Conservation (phyloP, 2,888 invertebrate species). For the Herminia tarsipennalis region DNA sequence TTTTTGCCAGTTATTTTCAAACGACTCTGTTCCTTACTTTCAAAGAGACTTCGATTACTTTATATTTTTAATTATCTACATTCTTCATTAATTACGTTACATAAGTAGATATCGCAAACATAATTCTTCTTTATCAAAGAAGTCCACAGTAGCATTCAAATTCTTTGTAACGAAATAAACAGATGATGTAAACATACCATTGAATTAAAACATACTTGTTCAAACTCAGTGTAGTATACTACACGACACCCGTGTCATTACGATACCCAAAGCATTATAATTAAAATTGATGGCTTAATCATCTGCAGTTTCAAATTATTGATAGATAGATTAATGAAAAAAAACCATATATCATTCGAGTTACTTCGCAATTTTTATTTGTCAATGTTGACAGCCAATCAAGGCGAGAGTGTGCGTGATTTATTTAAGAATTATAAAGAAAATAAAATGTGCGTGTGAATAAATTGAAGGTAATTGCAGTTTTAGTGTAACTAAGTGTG, state of each 20-base stretch:
- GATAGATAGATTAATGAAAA: slow-evolving; percentile 60
- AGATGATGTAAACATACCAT: too few species aligned
- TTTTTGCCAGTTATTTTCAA: too few species aligned
- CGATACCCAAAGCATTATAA: slow-evolving; percentile 57
- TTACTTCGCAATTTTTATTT: slow-evolving; percentile 67
- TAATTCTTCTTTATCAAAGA: too few species aligned
- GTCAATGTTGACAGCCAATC: slow-evolving; percentile 71
- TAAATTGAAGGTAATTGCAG: slow-evolving; percentile 26
- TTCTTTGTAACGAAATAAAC: too few species aligned
- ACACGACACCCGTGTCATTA: slow-evolving; percentile 33
- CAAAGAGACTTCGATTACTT: too few species aligned
- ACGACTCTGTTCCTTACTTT: too few species aligned
- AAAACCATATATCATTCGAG: slow-evolving; percentile 61
- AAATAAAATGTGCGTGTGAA: slow-evolving; percentile 35
- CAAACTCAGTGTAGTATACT: slow-evolving; percentile 4
- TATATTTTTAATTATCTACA: too few species aligned
- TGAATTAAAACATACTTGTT: slow-evolving; percentile 33
- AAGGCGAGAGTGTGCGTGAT: slow-evolving; percentile 55
- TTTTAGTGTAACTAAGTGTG: slow-evolving; percentile 3
- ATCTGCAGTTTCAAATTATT: slow-evolving; percentile 51
- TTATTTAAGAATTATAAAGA: slow-evolving; percentile 52
- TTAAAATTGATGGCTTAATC: slow-evolving; percentile 76
- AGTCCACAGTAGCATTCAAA: too few species aligned
- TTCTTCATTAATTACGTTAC: too few species aligned
- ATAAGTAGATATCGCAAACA: too few species aligned